Base-by-base conservation (phyloP, 1,140 invertebrate species). In the Gonatopus flavifemur region DNA sequence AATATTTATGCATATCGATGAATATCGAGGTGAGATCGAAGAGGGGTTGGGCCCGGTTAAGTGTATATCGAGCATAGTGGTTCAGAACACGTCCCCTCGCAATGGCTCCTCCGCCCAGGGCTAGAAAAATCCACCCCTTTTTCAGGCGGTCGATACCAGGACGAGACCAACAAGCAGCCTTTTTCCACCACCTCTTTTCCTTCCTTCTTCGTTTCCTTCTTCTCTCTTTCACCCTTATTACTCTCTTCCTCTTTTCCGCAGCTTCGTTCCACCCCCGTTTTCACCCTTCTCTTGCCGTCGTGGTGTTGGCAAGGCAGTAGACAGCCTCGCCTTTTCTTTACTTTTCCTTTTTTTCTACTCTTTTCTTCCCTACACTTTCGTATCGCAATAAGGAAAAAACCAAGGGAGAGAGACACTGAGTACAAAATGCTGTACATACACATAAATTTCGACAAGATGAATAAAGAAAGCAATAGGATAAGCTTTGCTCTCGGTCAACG, bases 71-170 rank as follows among this genome's bases (percentile, higher is more conserved):
- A 42, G 40, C 12, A 28, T 30, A 13, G 40, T 30, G 40, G n/a
- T 60, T 49, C 57, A 56, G 57, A 62, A 69, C 61, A 57, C 49
- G 64, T 58, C 51, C 54, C 57, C 59, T 35, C 31, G 13, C 55
- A 47, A 42, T 44, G 62, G 50, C 55, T 52, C 55, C 57, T 62
- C 61, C 64, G 62, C 67, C 64, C 61, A 60, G 55, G 51, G 54
- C 52, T 60, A 67, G 67, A 70, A 76, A 73, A 74, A 72, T 74
- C 70, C 70, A 71, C 68, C 71, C 70, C 72, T 74, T 71, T 70
- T 68, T 58, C 61, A 62, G 60, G 55, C 71, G 71, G 70, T 74
- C 73, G 72, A 74, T 76, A 74, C 62, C 58, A 67, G 68, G 66
- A 72, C 68, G 64, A n/a, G n/a, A 61, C 61, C 59, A n/a, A n/a